phyloP scores from a whole-genome alignment of 2,797 vertebrate genomes.

The Neomorphus geoffroyi region DNA sequence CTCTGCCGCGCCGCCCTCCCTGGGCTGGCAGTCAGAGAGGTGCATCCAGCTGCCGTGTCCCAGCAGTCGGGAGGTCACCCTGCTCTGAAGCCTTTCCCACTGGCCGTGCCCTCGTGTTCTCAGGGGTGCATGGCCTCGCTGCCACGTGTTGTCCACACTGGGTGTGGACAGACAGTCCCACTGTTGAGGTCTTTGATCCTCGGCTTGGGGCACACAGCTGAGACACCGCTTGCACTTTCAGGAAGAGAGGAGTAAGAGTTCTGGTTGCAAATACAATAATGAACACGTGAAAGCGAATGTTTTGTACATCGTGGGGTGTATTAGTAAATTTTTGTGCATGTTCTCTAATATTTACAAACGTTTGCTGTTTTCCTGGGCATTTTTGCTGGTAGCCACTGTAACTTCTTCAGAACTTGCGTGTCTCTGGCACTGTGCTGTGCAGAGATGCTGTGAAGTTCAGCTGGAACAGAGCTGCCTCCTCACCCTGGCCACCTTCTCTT shows the following conservation, averaged over 20 bases:
- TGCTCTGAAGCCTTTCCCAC: background rate
- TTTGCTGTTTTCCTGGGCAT: background rate
- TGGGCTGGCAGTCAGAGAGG: background rate
- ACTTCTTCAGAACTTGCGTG: background rate
- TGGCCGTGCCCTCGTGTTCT: background rate
- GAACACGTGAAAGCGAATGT: background rate
- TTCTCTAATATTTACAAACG: background rate
- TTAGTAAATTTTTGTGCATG: background rate
- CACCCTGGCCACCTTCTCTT: rapidly evolving
- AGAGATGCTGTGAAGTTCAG: background rate
- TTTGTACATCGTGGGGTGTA: background rate
- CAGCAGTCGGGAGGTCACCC: background rate
- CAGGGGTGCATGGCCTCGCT: background rate
- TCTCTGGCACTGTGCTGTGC: background rate
- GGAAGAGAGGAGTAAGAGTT: background rate
- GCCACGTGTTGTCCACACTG: background rate
- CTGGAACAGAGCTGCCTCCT: background rate
- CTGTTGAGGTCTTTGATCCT: background rate
- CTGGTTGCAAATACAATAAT: background rate
- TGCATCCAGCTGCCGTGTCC: rapidly evolving
- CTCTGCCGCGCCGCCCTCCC: rapidly evolving
- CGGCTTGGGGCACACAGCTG: background rate
- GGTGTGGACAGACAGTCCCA: background rate
- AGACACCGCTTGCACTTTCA: rapidly evolving
- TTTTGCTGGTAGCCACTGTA: background rate